Conservation (phyloP, 2,113 vertebrate genomes). For the Psophia crepitans region DNA sequence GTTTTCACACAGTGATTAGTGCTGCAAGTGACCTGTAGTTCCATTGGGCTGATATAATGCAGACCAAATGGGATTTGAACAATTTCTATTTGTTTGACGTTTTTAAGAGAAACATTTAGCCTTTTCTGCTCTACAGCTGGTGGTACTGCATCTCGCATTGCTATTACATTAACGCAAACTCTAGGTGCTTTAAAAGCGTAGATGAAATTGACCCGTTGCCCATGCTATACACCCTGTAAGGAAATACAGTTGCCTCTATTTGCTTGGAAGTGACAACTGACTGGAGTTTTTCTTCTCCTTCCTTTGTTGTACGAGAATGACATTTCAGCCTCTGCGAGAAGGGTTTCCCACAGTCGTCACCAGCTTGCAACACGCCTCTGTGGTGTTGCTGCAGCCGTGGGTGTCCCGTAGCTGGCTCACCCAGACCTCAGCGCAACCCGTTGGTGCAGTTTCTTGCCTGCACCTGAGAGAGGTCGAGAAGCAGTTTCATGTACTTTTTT, state of each 20-base stretch:
- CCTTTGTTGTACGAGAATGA: neutral
- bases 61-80: neutral
- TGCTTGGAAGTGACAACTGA: neutral
- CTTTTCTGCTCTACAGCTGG: neutral
- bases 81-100: neutral
- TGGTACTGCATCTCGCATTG: neutral
- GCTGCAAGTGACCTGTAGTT: neutral
- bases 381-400: constrained; percentile 5
- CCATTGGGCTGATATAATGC: neutral
- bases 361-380: neutral
- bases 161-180: neutral
- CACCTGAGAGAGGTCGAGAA: neutral
- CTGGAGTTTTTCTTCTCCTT: neutral
- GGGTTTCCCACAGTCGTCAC: constrained; percentile 14
- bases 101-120: neutral
- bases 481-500: neutral
- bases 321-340: neutral
- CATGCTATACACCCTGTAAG: neutral
- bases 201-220: neutral
- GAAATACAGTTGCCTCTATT: neutral
- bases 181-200: neutral
- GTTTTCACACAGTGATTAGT: neutral
- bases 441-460: neutral
- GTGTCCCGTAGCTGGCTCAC: neutral
- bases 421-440: neutral